Conservation (phyloP, 2,888 invertebrate species). For the Incurvaria masculella region DNA sequence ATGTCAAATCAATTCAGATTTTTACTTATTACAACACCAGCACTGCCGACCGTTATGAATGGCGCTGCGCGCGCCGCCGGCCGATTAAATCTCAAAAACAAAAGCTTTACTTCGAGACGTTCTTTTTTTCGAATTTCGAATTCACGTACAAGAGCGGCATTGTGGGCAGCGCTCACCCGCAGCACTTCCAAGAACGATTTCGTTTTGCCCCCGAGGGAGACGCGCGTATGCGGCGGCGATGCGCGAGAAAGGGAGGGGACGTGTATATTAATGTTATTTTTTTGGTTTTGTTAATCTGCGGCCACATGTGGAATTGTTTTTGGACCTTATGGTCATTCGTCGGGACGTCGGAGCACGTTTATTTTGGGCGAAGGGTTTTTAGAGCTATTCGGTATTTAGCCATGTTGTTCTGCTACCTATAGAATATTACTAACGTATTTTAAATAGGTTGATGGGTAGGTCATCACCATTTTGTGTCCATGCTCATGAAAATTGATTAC, state of each 20-base stretch:
- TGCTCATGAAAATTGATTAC: too few relatives aligned
- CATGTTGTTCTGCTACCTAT: too few relatives aligned
- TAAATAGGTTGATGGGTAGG: too few relatives aligned
- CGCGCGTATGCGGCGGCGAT: neutral
- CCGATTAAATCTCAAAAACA: neutral
- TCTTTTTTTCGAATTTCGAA: neutral
- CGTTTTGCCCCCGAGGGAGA: slow-evolving; percentile 30
- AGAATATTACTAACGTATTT: too few relatives aligned
- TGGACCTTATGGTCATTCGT: slow-evolving; percentile 52
- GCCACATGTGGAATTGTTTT: slow-evolving; percentile 56
- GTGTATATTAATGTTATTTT: neutral
- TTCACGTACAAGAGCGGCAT: slow-evolving; percentile 45
- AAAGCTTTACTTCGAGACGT: neutral
- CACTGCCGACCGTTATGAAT: neutral
- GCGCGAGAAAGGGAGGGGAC: neutral
- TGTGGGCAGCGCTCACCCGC: slow-evolving; percentile 40
- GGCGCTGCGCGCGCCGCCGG: neutral
- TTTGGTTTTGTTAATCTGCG: slow-evolving; percentile 42
- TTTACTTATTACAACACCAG: too few relatives aligned
- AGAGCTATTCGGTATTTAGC: too few relatives aligned
- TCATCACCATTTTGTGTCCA: too few relatives aligned
- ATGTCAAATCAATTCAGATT: too few relatives aligned
- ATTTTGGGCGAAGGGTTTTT: slow-evolving; percentile 17
- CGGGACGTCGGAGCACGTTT: slow-evolving; percentile 18
- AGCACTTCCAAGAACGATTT: slow-evolving; percentile 53